phyloP scores from a whole-genome alignment of 1,140 invertebrate genomes.

The Lepeophtheirus salmonis region DNA sequence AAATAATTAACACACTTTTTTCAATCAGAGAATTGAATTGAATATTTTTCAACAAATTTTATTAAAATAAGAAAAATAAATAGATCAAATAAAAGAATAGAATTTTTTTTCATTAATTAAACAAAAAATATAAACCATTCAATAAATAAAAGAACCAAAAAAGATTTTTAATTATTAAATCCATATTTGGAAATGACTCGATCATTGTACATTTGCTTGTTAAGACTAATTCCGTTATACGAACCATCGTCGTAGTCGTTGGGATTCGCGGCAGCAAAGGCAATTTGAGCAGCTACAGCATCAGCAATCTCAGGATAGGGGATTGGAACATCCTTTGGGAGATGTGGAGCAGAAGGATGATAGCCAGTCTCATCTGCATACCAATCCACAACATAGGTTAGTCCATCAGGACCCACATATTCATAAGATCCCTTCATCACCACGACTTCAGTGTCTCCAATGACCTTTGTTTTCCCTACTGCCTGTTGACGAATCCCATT shows the following conservation, averaged over 20 bases:
- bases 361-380: slow-evolving; percentile 16
- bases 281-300: slow-evolving; percentile 12
- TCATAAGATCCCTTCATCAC: slow-evolving; percentile 17
- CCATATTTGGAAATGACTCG: too few species aligned
- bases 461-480: neutral
- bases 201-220: too few species aligned
- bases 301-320: slow-evolving; percentile 5
- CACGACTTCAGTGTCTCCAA: slow-evolving; percentile 5
- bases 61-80: too few species aligned
- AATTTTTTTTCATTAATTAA: too few species aligned
- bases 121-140: too few species aligned
- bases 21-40: too few species aligned
- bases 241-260: neutral
- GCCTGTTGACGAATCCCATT: slow-evolving; percentile 16
- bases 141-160: too few species aligned
- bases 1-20: too few species aligned
- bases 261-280: neutral
- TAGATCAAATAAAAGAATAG: too few species aligned
- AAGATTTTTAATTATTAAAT: too few species aligned
- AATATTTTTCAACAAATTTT: too few species aligned
- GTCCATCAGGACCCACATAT: slow-evolving; percentile 25
- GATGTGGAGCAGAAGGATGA: slow-evolving; percentile 12
- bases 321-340: slow-evolving; percentile 9
- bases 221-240: too few species aligned
- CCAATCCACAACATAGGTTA: slow-evolving; percentile 28